Evolutionary conservation across 2,797 vertebrate species (phyloP).

Genomic region (Manis javanica): DNA sequence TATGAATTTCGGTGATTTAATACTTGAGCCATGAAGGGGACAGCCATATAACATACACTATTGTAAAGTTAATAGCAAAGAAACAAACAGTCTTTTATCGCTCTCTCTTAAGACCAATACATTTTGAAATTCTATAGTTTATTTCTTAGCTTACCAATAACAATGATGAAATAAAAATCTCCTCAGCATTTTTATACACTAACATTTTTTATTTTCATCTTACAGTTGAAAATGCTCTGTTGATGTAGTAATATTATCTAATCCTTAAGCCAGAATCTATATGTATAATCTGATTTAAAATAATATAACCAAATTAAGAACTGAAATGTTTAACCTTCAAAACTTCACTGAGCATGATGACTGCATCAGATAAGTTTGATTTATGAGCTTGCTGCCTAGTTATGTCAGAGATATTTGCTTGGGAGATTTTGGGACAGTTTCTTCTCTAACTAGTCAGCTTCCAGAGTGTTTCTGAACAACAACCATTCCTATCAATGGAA

Average conservation of each 20-base stretch:
- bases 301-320: slow-evolving; percentile 73
- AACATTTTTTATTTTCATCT: slow-evolving; percentile 59
- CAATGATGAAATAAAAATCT: slow-evolving; percentile 64
- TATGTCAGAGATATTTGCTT: slow-evolving; percentile 69
- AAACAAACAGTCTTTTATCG: slow-evolving; percentile 76
- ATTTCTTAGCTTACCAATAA: slow-evolving; percentile 74
- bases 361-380: slow-evolving; percentile 76
- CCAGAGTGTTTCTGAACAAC: slow-evolving; percentile 25
- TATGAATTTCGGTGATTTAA: slow-evolving; percentile 41
- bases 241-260: neutral
- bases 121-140: slow-evolving; percentile 72
- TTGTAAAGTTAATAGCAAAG: slow-evolving; percentile 60
- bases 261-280: slow-evolving; percentile 67
- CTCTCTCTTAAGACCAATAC: slow-evolving; percentile 52
- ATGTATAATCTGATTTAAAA: slow-evolving; percentile 74
- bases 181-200: slow-evolving; percentile 58
- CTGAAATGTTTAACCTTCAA: slow-evolving; percentile 78
- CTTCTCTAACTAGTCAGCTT: slow-evolving; percentile 60
- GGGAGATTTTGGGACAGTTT: slow-evolving; percentile 57
- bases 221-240: slow-evolving; percentile 37
- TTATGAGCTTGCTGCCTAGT: slow-evolving; percentile 68
- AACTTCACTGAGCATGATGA: slow-evolving; percentile 60
- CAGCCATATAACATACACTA: slow-evolving; percentile 69
- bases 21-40: slow-evolving; percentile 56
- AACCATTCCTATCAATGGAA: neutral